Evolutionary conservation across 2,113 vertebrate species (phyloP).

Genomic region (Chaetodon trifascialis): DNA sequence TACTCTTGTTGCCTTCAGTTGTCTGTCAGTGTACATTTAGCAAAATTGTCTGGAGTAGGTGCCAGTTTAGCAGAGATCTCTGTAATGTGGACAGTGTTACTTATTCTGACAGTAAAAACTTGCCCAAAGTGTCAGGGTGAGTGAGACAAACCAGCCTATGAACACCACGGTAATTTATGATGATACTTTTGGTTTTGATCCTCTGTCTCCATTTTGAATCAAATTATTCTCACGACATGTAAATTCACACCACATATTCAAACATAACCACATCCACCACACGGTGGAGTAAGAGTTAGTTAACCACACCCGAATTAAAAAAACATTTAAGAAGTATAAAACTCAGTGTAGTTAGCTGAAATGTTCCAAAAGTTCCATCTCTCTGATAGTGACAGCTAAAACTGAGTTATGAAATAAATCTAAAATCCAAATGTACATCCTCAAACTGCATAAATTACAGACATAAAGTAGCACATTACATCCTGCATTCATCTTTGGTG

Average conservation of each 20-base stretch:
- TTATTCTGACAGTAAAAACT: conserved; percentile 17
- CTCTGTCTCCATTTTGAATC: background rate
- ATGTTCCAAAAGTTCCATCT: background rate
- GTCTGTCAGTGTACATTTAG: background rate
- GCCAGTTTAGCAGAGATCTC: conserved; percentile 23
- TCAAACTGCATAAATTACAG: background rate
- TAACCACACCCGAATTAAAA: conserved; percentile 37
- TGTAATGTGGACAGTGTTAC: conserved; percentile 54
- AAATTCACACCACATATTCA: conserved; percentile 35
- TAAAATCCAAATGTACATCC: background rate
- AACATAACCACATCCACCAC: conserved; percentile 52
- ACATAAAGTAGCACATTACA: background rate
- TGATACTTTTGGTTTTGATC: conserved; percentile 6
- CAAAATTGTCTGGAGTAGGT: conserved; percentile 30
- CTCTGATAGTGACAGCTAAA: background rate
- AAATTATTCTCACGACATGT: conserved; percentile 13
- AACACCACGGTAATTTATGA: background rate
- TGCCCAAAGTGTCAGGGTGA: background rate
- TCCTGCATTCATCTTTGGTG: no score
- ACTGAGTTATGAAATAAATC: background rate
- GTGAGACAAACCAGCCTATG: background rate
- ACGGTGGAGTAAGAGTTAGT: conserved; percentile 31
- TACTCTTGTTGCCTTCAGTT: background rate
- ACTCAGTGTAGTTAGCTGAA: background rate
- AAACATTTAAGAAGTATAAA: background rate